Conservation (phyloP, 2,888 invertebrate species). For the Sesia apiformis region DNA sequence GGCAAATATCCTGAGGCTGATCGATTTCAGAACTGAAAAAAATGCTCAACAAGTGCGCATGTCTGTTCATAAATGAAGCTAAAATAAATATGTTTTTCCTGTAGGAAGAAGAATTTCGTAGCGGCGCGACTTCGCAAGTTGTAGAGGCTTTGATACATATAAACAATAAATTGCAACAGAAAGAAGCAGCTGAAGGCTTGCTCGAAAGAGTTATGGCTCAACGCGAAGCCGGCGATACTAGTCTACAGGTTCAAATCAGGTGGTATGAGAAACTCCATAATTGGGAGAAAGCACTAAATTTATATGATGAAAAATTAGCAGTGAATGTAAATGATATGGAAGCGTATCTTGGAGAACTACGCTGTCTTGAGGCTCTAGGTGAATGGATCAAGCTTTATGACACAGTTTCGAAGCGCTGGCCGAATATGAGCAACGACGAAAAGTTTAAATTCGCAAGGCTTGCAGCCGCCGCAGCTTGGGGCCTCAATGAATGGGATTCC, state of each 20-base stretch:
- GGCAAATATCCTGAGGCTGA: no score
- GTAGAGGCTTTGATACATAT: conserved; percentile 96
- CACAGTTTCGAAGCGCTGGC: conserved; percentile 87
- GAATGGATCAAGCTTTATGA: conserved; percentile 94
- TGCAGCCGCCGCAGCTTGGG: conserved; percentile 97
- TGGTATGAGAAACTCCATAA: conserved; percentile 99
- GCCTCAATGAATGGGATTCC: conserved; percentile 92
- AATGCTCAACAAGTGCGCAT: no score
- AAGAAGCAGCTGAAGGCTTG: conserved; percentile 96
- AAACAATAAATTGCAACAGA: conserved; percentile 98
- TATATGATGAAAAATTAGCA: conserved; percentile 86
- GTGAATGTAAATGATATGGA: conserved; percentile 81
- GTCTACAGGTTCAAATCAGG: conserved; percentile 78
- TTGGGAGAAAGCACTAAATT: conserved; percentile 95
- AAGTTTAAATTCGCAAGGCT: conserved; percentile 86
- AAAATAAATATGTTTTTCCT: conserved; percentile 8
- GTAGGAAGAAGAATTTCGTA: conserved; percentile 93
- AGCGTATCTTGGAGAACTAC: conserved; percentile 92
- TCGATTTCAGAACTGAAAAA: not conserved
- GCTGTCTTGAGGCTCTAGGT: conserved; percentile 96
- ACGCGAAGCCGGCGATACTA: conserved; percentile 78
- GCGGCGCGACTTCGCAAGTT: conserved; percentile 86
- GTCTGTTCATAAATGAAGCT: no score
- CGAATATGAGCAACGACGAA: conserved; percentile 72
- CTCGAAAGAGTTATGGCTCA: conserved; percentile 91